Base-by-base conservation (phyloP, 2,888 invertebrate species). In the Nemotelus nigrinus region DNA sequence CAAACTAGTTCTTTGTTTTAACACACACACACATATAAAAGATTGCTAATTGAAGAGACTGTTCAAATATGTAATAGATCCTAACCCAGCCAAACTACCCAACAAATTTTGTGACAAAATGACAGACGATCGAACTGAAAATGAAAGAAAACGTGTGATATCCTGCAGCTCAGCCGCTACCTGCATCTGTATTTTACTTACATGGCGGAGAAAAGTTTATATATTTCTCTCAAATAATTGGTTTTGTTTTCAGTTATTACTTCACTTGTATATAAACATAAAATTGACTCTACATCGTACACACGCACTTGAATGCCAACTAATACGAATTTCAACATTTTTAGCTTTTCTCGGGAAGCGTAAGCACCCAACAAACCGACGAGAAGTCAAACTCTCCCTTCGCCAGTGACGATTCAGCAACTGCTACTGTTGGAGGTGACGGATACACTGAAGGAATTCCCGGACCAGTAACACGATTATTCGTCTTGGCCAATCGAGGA, bases 401-500 rank as follows among this genome's bases (percentile, higher is more conserved):
- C 78, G 81, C 81, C 53, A 89, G 88, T 57, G 89, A 88, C 55
- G 91, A 88, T 79, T 86, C 79, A 3, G 25, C 25, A 25, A 83
- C 83, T 78, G 89, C 88, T 39, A 89, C 89, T 79, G 89, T 89
- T 57, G 91, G 89, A 80, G 84, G 89, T 63, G 92, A 91, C 86
- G 92, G 92, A 82, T 91, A 92, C 83, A 91, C 92, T 71, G 95
- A 95, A 87, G 95, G 94, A 77, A 94, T 95, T 83, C 95, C 95
- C 87, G 95, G 95, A 83, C 95, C 95, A 77, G 92, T 95, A 84
- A 96, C 95, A 79, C 90, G 95, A 86, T 90, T 95, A 78, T 94
- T 95, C 87, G 94, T 96, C 84, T 92, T 96, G 84, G 95, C 94
- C 83, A 96, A 96, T 88, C 90, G 95, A 82, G 95, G 95, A 82